Evolutionary conservation across 2,888 invertebrate genomes (phyloP).

Genomic region (Belgica antarctica): DNA sequence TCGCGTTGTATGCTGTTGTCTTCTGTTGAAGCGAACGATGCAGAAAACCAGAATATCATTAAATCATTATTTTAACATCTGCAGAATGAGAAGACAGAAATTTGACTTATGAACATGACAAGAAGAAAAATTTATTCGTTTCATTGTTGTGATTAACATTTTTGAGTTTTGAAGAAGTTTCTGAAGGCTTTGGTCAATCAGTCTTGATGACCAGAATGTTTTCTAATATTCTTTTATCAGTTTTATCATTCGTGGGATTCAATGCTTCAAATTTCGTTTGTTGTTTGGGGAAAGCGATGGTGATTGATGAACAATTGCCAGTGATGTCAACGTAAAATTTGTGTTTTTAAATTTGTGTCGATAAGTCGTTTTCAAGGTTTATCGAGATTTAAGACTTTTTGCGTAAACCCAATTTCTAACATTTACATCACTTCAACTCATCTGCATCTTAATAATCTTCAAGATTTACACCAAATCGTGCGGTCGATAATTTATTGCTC

Average conservation of each 20-base stretch:
- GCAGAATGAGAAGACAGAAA: slow-evolving; percentile 2
- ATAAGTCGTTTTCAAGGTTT: too few relatives aligned
- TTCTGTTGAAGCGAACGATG: neutral
- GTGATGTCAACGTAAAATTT: too few relatives aligned
- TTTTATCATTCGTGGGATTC: neutral
- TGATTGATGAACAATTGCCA: too few relatives aligned
- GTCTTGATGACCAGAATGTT: too few relatives aligned
- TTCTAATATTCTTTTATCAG: neutral
- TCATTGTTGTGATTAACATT: slow-evolving; percentile 7
- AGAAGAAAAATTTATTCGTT: neutral
- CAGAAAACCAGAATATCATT: slow-evolving; percentile 9
- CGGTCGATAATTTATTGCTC: neutral
- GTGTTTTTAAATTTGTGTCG: too few relatives aligned
- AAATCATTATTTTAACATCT: slow-evolving; percentile 29
- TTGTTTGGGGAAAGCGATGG: too few relatives aligned
- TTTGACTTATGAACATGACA: slow-evolving; percentile 6
- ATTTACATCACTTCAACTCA: too few relatives aligned
- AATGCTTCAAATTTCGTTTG: neutral
- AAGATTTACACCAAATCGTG: slow-evolving; percentile 4
- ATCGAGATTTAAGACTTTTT: too few relatives aligned
- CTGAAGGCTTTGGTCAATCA: too few relatives aligned
- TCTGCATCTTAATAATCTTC: too few relatives aligned
- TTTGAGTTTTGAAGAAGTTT: neutral
- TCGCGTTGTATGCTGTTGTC: neutral
- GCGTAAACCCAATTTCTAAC: neutral